Conservation (phyloP, 2,888 invertebrate species). For the Perizoma flavofasciatum region DNA sequence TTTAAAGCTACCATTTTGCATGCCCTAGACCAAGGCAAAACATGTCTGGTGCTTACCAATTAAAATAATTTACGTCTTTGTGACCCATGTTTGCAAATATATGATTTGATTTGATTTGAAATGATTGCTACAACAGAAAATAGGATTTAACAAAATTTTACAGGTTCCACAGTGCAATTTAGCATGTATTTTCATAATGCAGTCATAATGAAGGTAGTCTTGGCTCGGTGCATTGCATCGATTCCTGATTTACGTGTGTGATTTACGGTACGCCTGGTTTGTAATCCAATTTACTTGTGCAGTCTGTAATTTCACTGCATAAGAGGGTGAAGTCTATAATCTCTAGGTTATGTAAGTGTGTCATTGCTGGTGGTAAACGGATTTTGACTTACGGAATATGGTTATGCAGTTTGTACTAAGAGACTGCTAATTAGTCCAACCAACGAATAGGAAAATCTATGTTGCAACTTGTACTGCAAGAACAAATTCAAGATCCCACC, state of each 20-base stretch:
- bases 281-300: slow-evolving; percentile 53
- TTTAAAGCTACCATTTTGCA: no score
- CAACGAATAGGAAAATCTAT: not conserved
- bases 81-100: no score
- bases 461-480: no score
- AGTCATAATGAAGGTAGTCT: slow-evolving; percentile 19
- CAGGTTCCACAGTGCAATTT: no score
- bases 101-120: no score
- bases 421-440: not conserved
- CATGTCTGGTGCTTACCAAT: no score
- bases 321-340: slow-evolving; percentile 30
- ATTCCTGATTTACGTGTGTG: slow-evolving; percentile 49
- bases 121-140: no score
- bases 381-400: slow-evolving; percentile 12
- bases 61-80: no score
- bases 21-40: no score
- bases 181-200: no score
- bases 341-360: slow-evolving; percentile 27
- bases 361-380: slow-evolving; percentile 21
- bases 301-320: slow-evolving; percentile 32
- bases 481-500: no score
- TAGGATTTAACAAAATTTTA: no score
- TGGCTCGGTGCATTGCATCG: slow-evolving; percentile 24
- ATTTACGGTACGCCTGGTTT: slow-evolving; percentile 35
- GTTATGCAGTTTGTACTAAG: slow-evolving; percentile 1